Conservation (phyloP, 2,797 vertebrate species). For the Chlorospingus semifuscus region DNA sequence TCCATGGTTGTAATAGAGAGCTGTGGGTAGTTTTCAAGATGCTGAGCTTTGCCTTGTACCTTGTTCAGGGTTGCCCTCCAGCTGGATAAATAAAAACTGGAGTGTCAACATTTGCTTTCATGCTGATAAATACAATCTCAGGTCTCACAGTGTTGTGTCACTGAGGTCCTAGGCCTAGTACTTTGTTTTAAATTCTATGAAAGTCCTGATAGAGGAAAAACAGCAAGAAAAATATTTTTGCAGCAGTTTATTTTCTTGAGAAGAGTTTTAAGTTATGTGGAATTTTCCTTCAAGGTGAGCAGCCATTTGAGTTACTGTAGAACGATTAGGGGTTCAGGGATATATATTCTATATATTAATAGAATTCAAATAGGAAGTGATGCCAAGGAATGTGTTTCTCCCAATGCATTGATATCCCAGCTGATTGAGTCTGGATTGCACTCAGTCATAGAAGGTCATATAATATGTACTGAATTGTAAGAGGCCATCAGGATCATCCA, state of each 20-base stretch:
- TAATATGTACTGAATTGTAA: not conserved
- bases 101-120: not conserved
- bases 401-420: not conserved
- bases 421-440: not conserved
- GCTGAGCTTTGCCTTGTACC: not conserved
- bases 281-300: not conserved
- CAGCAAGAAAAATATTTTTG: not conserved
- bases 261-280: not conserved
- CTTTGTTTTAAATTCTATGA: not conserved
- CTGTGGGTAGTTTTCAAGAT: not conserved
- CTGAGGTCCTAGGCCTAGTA: not conserved
- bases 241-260: not conserved
- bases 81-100: not conserved
- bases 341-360: not conserved
- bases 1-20: not conserved
- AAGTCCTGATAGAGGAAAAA: not conserved
- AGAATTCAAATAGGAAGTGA: fast-evolving
- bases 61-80: not conserved
- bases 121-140: too few relatives aligned
- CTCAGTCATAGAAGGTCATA: not conserved
- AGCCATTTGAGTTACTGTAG: not conserved
- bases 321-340: not conserved
- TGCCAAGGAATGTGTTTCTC: not conserved
- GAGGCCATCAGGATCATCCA: not conserved
- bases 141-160: fast-evolving